phyloP scores from a whole-genome alignment of 2,113 vertebrate genomes.

The Percina caprodes region DNA sequence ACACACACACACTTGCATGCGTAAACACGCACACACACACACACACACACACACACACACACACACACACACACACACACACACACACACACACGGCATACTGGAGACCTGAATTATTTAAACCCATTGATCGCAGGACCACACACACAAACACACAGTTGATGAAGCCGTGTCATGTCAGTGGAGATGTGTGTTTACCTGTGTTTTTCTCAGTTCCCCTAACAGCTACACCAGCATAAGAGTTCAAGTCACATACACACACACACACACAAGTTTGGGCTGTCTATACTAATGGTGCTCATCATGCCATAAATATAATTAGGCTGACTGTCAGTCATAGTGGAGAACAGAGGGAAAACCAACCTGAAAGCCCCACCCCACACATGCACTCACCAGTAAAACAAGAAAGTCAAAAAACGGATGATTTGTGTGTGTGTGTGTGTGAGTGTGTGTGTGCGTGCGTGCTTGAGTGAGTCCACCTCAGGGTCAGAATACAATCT shows the following conservation, averaged over 20 bases:
- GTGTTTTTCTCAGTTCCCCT: conserved; percentile 43
- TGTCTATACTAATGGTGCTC: conserved; percentile 74
- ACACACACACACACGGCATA: conserved; percentile 4
- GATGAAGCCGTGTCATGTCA: conserved; percentile 48
- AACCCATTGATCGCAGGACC: conserved; percentile 70
- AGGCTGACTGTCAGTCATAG: conserved; percentile 74
- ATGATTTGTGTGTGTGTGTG: conserved; percentile 4
- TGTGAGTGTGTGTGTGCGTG: background rate
- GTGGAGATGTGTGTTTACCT: conserved; percentile 54
- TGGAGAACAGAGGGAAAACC: conserved; percentile 34
- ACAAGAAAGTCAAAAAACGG: conserved; percentile 23
- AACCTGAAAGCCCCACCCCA: conserved; percentile 49
- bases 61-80: conserved; percentile 4
- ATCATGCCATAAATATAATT: conserved; percentile 78
- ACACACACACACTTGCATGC: conserved; percentile 29
- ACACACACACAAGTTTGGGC: conserved; percentile 38
- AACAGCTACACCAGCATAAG: conserved; percentile 29
- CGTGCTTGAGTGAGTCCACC: conserved; percentile 58
- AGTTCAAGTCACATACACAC: conserved; percentile 19
- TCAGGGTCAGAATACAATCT: conserved; percentile 80
- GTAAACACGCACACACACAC: background rate
- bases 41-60: background rate
- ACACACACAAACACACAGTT: conserved; percentile 40
- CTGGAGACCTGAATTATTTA: conserved; percentile 72
- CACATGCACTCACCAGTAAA: conserved; percentile 25